A percentile compares a stretch with the other conserved stretches of the same genome.
Conservation (phyloP, 2,797 vertebrate genomes). For the Poeciliopsis turneri region DNA sequence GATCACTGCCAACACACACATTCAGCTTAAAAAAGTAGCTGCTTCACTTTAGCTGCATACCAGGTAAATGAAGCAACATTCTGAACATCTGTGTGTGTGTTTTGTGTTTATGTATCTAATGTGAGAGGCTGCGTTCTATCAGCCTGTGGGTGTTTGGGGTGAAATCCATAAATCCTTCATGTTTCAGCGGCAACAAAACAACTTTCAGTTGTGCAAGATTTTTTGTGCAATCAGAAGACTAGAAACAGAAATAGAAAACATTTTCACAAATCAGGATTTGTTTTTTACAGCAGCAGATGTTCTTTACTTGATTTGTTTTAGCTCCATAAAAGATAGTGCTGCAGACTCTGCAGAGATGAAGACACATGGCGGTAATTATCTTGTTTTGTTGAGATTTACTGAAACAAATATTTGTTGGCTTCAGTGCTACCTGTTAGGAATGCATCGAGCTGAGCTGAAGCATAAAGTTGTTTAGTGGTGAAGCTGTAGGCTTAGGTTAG, state of each 20-base stretch:
- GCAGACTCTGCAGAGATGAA: neutral
- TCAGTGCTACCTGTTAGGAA: neutral
- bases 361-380: neutral
- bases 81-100: constrained; percentile 30
- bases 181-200: constrained; percentile 60
- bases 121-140: constrained; percentile 30
- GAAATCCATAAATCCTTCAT: constrained; percentile 59
- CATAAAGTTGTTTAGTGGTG: neutral
- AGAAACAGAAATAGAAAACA: constrained; percentile 40
- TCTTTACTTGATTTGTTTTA: neutral
- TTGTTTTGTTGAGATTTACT: neutral
- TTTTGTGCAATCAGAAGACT: constrained; percentile 30
- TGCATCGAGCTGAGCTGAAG: neutral
- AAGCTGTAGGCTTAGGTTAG: neutral
- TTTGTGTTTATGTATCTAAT: constrained; percentile 17
- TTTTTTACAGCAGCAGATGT: constrained; percentile 4
- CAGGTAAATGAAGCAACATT: constrained; percentile 41
- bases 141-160: constrained; percentile 41
- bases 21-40: constrained; percentile 25
- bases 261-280: neutral
- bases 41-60: constrained; percentile 31
- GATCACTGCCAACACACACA: constrained; percentile 50
- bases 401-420: neutral
- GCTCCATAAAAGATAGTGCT: neutral
- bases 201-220: constrained; percentile 53